Evolutionary conservation across 2,113 vertebrate genomes (phyloP), one percentile per base, ranked within the genome.

Genomic region (Boleophthalmus pectinirostris): DNA sequence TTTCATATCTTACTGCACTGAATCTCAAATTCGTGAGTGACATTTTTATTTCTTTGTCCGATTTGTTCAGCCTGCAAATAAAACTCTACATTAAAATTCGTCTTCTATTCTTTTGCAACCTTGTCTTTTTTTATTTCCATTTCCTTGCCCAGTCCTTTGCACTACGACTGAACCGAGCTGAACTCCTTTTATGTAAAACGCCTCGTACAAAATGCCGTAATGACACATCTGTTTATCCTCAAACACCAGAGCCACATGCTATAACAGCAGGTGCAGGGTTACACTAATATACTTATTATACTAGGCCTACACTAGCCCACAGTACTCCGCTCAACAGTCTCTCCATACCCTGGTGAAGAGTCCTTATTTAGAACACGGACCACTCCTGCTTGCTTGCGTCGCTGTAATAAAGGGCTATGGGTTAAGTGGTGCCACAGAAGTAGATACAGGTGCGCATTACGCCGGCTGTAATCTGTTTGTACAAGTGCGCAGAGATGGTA

Each of bases 401-500:
- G 33, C 61, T 64, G 11, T 54, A 64, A 64, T 64, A 64, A 64
- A 64, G 20, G 61, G 25, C 60, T 63, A 20, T 9, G 25, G 60
- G 61, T 64, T 64, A 64, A 64, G 61, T 64, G 61, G 29, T 38
- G 61, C 29, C 20, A 35, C 38, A 43, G 33, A 64, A 64, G 61
- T 64, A 38, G 29, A 11, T 64, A 64, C 61, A 64, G 61, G 61
- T 64, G 61, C 25, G 24, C 18, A 20, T 64, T 64, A 64, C 21
- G 33, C 61, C 20, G 18, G 33, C 33, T 43, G 33, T 64, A 33
- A 35, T n/a, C 61, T 64, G 61, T 64, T 64, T 64, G 33, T 38
- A 38, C 61, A 64, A 38, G 33, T 64, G 61, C 43, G 35, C 61
- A 1, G 33, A 3, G 33, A 43, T 38, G 18, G 33, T 43, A 18